Conservation (phyloP, 2,797 vertebrate species). For the Halcyon badia region DNA sequence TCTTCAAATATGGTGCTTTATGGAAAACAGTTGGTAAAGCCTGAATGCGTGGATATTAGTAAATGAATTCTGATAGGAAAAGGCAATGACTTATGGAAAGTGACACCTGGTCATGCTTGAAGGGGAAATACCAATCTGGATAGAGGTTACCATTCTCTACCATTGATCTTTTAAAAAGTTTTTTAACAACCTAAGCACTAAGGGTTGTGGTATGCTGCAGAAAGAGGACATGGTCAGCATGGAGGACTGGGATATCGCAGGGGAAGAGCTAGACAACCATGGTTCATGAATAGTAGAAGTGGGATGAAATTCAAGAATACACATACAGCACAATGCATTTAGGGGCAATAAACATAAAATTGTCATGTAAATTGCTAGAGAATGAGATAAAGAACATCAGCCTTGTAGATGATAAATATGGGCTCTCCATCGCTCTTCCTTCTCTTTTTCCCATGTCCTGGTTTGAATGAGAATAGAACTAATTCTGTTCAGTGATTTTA, state of each 20-base stretch:
- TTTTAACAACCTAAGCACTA: neutral
- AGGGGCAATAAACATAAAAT: neutral
- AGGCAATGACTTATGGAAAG: constrained; percentile 6
- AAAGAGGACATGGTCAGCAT: neutral
- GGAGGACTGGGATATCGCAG: neutral
- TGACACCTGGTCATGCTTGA: neutral
- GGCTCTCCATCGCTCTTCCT: fast-evolving
- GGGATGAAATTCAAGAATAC: neutral
- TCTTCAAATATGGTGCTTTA: neutral
- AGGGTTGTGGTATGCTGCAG: neutral
- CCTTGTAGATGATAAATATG: neutral
- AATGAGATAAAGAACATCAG: neutral
- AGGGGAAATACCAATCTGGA: neutral
- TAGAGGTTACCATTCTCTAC: neutral
- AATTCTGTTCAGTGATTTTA: too few relatives aligned
- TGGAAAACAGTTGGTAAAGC: neutral
- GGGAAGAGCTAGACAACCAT: neutral
- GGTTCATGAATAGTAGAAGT: neutral
- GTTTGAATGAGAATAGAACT: too few relatives aligned
- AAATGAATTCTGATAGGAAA: neutral
- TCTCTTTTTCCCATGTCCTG: neutral
- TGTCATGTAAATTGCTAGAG: fast-evolving
- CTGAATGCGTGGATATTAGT: neutral
- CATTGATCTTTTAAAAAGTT: constrained; percentile 8
- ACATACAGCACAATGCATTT: fast-evolving